phyloP scores from a whole-genome alignment of 2,888 invertebrate species.

The Isoperla grammatica region DNA sequence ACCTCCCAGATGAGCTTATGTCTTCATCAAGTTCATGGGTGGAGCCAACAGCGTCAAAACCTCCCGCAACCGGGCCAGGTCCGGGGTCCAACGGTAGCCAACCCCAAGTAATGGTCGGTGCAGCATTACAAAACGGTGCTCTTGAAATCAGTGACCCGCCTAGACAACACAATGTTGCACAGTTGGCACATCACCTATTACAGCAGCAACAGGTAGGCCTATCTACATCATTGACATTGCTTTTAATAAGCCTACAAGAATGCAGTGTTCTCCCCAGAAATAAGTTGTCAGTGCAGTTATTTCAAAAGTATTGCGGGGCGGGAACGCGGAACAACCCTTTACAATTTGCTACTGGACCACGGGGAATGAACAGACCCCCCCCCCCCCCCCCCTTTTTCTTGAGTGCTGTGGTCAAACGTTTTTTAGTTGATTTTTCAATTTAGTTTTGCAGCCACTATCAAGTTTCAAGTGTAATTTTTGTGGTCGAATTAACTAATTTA shows the following conservation, averaged over 20 bases:
- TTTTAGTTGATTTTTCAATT: too few relatives aligned
- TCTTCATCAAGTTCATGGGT: slow-evolving; percentile 61
- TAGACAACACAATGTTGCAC: slow-evolving; percentile 23
- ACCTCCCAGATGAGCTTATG: slow-evolving; percentile 86
- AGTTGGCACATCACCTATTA: slow-evolving; percentile 24
- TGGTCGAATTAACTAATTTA: too few relatives aligned
- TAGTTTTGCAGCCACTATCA: too few relatives aligned
- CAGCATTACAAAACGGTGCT: slow-evolving; percentile 52
- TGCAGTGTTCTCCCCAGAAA: too few relatives aligned
- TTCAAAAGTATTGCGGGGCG: too few relatives aligned
- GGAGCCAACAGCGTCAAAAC: slow-evolving; percentile 54
- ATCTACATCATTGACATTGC: not conserved
- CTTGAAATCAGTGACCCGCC: slow-evolving; percentile 23
- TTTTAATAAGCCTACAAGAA: not conserved
- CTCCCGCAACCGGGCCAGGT: slow-evolving; percentile 78
- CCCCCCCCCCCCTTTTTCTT: too few relatives aligned
- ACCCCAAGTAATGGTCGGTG: slow-evolving; percentile 51
- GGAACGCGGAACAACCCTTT: too few relatives aligned
- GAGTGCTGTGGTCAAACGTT: too few relatives aligned
- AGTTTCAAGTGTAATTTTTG: too few relatives aligned
- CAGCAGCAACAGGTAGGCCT: slow-evolving; percentile 19
- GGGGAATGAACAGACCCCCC: too few relatives aligned
- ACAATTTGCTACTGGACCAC: too few relatives aligned
- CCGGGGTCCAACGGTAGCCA: slow-evolving; percentile 51
- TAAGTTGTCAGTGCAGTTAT: too few relatives aligned